Evolutionary conservation across 2,888 invertebrate species (phyloP).

Genomic region (Zaprionus obscuricornis): DNA sequence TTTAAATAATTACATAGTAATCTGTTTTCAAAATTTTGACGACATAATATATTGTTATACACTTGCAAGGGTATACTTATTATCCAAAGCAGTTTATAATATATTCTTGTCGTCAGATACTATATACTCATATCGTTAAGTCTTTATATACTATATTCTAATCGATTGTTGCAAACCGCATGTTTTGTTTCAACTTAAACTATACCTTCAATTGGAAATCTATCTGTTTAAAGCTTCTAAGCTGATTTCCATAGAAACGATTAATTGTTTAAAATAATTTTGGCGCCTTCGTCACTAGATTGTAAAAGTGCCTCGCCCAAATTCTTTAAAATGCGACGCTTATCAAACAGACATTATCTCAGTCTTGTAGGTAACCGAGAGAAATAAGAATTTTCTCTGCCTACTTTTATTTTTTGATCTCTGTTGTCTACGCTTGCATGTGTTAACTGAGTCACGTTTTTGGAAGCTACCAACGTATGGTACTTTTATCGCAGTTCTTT

Average conservation of each 20-base stretch:
- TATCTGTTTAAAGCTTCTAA: too few species aligned
- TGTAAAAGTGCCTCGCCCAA: conserved; percentile 67
- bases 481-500: conserved; percentile 47
- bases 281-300: conserved; percentile 65
- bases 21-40: too few species aligned
- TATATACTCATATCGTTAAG: too few species aligned
- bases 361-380: conserved; percentile 44
- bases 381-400: conserved; percentile 20
- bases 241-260: too few species aligned
- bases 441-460: conserved; percentile 66
- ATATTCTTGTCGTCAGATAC: too few species aligned
- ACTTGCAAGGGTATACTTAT: too few species aligned
- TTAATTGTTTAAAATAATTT: conserved; percentile 55
- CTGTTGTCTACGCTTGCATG: conserved; percentile 1
- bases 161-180: too few species aligned
- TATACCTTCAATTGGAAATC: too few species aligned
- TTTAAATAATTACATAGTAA: neutral
- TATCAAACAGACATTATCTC: conserved; percentile 58
- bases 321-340: conserved; percentile 46
- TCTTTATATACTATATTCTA: too few species aligned
- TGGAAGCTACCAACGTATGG: conserved; percentile 50
- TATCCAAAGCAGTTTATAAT: too few species aligned
- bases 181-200: too few species aligned
- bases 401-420: neutral
- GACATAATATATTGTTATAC: too few species aligned